Base-by-base conservation (phyloP, 2,888 invertebrate species). In the Ecliptopera silaceata region DNA sequence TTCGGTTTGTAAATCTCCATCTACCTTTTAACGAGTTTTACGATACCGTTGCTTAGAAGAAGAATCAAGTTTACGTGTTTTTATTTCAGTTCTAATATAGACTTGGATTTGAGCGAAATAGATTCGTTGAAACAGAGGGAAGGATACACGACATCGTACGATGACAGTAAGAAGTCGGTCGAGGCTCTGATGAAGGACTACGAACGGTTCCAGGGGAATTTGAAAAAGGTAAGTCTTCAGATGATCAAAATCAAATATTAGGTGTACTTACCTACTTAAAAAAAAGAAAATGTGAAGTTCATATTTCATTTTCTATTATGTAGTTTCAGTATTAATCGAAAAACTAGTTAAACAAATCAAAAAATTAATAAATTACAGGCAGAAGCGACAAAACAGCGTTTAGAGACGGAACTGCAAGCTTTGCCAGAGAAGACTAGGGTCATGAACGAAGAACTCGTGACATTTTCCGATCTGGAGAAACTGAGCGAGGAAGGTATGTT, bases 371-470 rank as follows among this genome's bases (percentile, higher is more conserved):
- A 5, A 20, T 54, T 52, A 36, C 56, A 92, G 92, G 88, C 83
- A 1, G 88, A 91, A 72, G 73, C 82, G 1, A 86, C 92, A 1
- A 86, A 92, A 15, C 86, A 89, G 58, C 86, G 92, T 1, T 75
- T 93, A 2, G 88, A 84, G 4, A 79, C 84, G 0, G 92, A 95
- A 85, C 89, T 95, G 26, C 93, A 94, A 68, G 93, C 94, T 43
- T 80, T 96, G 57, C 95, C 95, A 50, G 93, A 93, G 49, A 95
- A 95, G 78, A 93, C 95, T 15, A 90, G 84, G 56, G 91, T 91
- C 3, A 94, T 94, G 93, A 90, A 93, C 65, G 91, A 91, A 44
- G 95, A 96, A 70, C 86, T 95, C 20, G 76, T 90, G 0, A 87
- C 87, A 2, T 88, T 94, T 45, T 90, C 93, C 3, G 94, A 95